Evolutionary conservation across 2,888 invertebrate genomes (phyloP), one percentile per base, ranked within the genome.

Genomic region (Glyphotaelius pellucidus): DNA sequence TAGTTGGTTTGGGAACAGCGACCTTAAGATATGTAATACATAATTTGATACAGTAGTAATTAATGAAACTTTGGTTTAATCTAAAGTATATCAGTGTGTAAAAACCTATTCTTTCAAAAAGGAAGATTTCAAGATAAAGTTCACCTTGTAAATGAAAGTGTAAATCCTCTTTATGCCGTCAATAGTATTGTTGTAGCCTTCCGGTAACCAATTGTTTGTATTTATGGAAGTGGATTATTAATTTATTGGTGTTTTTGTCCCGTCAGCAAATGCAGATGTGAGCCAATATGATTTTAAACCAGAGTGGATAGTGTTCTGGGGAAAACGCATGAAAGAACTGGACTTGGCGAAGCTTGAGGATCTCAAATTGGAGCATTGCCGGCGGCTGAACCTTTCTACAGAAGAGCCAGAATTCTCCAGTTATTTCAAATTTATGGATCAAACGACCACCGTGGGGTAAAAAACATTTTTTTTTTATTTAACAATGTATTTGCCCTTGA

Each of bases 281-380:
- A 96, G 97, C 67, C 97, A 97, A 93, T 97, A 98, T 94, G 98
- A 98, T 94, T 98, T 98, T 94, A 98, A 98, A 94, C 98, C 98
- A 0, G 98, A 98, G 94, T 98, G 98, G 98, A 98, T 98, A 90
- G 95, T 97, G 90, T 98, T 97, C 95, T 98, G 98, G 98, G 98
- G 98, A 94, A 97, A 97, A 92, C 96, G 98, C 19, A 98, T 98
- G 97, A 97, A 97, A 91, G 98, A 98, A 93, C 95, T 98, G 12
- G 98, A 98, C 94, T 96, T 97, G 47, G 97, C 97, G 25, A 97
- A 98, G 94, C 94, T 98, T 7, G 96, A 97, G 91, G 95, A 95
- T 30, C 96, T 97, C 92, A 97, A 98, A 93, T 96, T 96, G 90
- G 98, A 98, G 93, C 96, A 98, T 14, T 97, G 97, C 94, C 96